Base-by-base conservation (phyloP, 2,113 vertebrate genomes). In the Uropsilus gracilis region DNA sequence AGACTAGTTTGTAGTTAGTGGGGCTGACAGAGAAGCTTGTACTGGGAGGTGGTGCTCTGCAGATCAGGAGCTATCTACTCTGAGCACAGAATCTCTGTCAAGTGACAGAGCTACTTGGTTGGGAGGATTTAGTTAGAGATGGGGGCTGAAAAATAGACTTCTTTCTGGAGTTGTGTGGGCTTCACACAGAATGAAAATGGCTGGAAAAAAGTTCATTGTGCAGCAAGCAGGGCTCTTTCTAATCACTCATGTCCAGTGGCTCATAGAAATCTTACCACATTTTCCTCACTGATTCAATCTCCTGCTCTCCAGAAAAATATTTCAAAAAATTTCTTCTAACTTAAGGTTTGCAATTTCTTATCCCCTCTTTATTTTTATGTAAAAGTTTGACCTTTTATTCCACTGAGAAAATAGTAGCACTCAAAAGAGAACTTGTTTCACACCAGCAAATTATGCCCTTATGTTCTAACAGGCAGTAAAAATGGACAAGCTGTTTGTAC, bases 321-420 rank as follows among this genome's bases (percentile, higher is more conserved):
- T 89, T 94, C 26, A 1, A 26, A 44, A 6, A 64, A 39, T 53
- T 92, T 63, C 37, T 68, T 86, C 30, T 73, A 39, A 48, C 24
- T 18, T 88, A 57, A 53, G n/a, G 22, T 59, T 89, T n/a, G 5
- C 32, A 63, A 26, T 61, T 66, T 73, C 24, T 2, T 20, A 7
- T n/a, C 7, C 44, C 34, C 12, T 68, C 30, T 83, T 86, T 53
- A 57, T 48, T 81, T 42, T 61, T 26, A 78, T 73, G 81, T 82
- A 63, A 73, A 59, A 30, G 39, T 11, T 18, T 28, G 48, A 4
- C 4, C 37, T 73, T 37, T 55, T 39, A 68, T 71, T 76, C 48
- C 50, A 37, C 44, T 55, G 71, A 77, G 63, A 87, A 86, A 92
- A 66, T 48, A 81, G 42, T n/a, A 90, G 44, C 61, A 92, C 39